A percentile compares a stretch with the other conserved stretches of the same genome.
phyloP scores from a whole-genome alignment of 2,113 vertebrate genomes.

The Cyanistes caeruleus region DNA sequence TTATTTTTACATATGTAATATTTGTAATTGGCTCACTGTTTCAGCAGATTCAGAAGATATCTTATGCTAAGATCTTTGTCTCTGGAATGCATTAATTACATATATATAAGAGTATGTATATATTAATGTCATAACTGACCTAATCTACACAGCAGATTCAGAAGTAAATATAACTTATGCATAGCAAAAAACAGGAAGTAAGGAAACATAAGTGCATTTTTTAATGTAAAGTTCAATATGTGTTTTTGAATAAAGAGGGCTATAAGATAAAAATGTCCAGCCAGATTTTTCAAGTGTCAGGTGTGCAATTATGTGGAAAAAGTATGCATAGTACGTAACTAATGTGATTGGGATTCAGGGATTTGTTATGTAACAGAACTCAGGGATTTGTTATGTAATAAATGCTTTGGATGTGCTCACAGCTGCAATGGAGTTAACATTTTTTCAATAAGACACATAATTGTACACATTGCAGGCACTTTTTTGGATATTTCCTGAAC shows the following conservation, averaged over 20 bases:
- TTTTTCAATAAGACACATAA: neutral
- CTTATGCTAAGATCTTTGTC: neutral
- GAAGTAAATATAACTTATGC: neutral
- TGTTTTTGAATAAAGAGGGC: neutral
- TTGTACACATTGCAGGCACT: neutral
- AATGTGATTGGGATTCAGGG: slow-evolving; percentile 33
- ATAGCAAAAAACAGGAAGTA: neutral
- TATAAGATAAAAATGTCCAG: neutral
- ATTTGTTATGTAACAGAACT: slow-evolving; percentile 39
- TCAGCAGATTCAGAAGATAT: neutral
- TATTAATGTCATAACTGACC: neutral
- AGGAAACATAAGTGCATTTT: neutral
- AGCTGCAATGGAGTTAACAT: neutral
- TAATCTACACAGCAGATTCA: neutral
- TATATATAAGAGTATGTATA: accelerated
- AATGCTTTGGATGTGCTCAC: neutral
- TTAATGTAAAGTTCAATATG: neutral
- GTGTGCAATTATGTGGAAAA: slow-evolving; percentile 36
- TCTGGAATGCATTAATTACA: neutral
- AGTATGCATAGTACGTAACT: neutral
- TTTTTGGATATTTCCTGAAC: neutral
- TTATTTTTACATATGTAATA: neutral
- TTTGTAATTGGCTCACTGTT: neutral
- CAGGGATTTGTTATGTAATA: neutral
- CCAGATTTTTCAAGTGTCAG: slow-evolving; percentile 7